Percentiles rank a stretch among this genome's conserved stretches.
Conservation (phyloP, 1,140 invertebrate species). For the Drosophila yakuba region DNA sequence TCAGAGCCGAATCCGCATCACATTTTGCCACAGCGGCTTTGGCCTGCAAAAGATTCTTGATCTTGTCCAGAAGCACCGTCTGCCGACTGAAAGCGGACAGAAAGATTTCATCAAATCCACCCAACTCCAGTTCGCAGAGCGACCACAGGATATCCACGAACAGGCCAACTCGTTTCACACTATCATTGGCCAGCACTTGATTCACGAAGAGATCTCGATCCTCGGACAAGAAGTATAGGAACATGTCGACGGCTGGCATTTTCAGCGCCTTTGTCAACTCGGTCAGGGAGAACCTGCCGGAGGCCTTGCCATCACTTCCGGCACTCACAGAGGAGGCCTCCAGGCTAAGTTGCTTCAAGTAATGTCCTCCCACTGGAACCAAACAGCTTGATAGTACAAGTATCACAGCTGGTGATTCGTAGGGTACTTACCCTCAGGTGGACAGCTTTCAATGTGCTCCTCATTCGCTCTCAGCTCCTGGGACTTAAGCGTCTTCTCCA, state of each 20-base stretch:
- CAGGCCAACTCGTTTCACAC: slow-evolving; percentile 54
- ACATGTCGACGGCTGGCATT: slow-evolving; percentile 66
- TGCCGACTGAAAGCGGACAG: slow-evolving; percentile 47
- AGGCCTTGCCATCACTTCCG: background rate
- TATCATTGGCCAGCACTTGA: slow-evolving; percentile 57
- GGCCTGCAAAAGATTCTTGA: slow-evolving; percentile 30
- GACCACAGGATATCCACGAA: slow-evolving; percentile 84
- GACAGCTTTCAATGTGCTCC: slow-evolving; percentile 31
- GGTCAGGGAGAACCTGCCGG: slow-evolving; percentile 30
- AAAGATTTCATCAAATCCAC: slow-evolving; percentile 75
- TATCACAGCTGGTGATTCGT: background rate
- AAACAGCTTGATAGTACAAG: background rate
- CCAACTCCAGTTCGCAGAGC: slow-evolving; percentile 85
- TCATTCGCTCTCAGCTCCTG: slow-evolving; percentile 23
- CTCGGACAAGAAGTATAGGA: slow-evolving; percentile 66
- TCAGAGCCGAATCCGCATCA: slow-evolving; percentile 32
- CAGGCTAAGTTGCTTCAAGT: slow-evolving; percentile 16
- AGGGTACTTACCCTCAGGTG: slow-evolving; percentile 3
- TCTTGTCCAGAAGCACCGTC: slow-evolving; percentile 28
- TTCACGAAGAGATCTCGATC: slow-evolving; percentile 70
- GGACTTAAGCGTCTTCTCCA: slow-evolving; percentile 49
- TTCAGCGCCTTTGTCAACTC: slow-evolving; percentile 44
- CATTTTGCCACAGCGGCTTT: slow-evolving; percentile 14
- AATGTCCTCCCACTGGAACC: slow-evolving; percentile 12
- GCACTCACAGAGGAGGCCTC: background rate